A percentile compares a stretch with the other conserved stretches of the same genome.
phyloP scores from a whole-genome alignment of 2,888 invertebrate genomes.

The Seira ritae region DNA sequence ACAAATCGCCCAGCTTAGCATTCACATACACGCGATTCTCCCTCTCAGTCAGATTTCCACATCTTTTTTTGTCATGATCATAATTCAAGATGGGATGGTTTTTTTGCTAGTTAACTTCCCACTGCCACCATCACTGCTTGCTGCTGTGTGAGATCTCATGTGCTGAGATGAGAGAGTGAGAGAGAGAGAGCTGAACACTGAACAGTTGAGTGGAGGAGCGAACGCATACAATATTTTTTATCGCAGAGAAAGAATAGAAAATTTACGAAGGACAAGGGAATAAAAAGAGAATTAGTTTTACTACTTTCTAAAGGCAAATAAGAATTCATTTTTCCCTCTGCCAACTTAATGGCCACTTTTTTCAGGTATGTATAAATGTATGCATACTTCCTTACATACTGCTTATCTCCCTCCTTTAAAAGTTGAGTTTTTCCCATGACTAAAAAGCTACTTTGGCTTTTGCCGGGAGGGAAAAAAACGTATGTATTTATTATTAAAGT shows the following conservation, averaged over 20 bases:
- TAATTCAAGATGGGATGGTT: not conserved
- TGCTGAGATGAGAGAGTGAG: not conserved
- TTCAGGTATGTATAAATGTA: not conserved
- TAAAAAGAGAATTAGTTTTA: constrained; percentile 2
- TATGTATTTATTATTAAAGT: not conserved
- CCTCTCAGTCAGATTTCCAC: not conserved
- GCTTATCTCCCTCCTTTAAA: constrained; percentile 6
- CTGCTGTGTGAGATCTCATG: constrained; percentile 2
- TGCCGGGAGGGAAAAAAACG: not conserved
- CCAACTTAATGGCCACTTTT: constrained; percentile 8
- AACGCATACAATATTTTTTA: too few relatives aligned
- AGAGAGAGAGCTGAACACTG: too few relatives aligned
- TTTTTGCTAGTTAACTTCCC: constrained; percentile 14
- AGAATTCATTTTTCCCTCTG: not conserved
- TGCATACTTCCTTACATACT: not conserved
- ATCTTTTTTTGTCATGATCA: constrained; percentile 2
- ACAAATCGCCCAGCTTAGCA: not conserved
- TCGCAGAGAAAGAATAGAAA: not conserved
- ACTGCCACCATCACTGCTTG: not conserved
- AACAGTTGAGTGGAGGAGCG: too few relatives aligned
- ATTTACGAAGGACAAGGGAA: not conserved
- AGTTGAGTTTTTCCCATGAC: constrained; percentile 1
- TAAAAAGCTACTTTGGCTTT: constrained; percentile 7
- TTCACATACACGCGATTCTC: not conserved
- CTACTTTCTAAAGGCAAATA: not conserved